Evolutionary conservation across 2,113 vertebrate species (phyloP).

Genomic region (Tragelaphus scriptus): DNA sequence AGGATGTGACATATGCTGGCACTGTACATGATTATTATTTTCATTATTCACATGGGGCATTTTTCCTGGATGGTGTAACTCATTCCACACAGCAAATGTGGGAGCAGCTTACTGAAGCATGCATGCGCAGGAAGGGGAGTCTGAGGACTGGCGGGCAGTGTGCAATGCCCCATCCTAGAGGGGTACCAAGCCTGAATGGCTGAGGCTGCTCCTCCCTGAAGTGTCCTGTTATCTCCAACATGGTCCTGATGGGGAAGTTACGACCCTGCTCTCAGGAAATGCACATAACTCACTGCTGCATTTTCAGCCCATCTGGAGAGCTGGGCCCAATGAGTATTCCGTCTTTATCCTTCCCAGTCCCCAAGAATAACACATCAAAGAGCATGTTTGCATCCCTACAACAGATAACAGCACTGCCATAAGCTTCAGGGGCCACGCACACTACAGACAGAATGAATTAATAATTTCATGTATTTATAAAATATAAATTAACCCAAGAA

Average conservation of each 20-base stretch:
- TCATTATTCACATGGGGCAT: not conserved
- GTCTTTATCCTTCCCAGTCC: slow-evolving; percentile 79
- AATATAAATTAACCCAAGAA: slow-evolving; percentile 76
- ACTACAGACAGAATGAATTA: slow-evolving; percentile 81
- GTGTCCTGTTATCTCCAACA: not conserved
- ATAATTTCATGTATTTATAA: slow-evolving; percentile 81
- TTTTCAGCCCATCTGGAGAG: slow-evolving; percentile 19
- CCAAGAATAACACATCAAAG: slow-evolving; percentile 86
- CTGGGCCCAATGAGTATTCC: slow-evolving; percentile 68
- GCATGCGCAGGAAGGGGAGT: fast-evolving
- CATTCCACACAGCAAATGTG: fast-evolving
- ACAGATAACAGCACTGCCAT: slow-evolving; percentile 83
- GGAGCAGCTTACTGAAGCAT: not conserved
- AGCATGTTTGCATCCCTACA: slow-evolving; percentile 80
- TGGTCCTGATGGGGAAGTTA: not conserved
- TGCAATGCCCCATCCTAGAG: not conserved
- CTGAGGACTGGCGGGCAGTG: fast-evolving
- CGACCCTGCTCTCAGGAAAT: slow-evolving; percentile 66
- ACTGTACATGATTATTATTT: not conserved
- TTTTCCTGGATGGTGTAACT: not conserved
- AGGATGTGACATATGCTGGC: not conserved
- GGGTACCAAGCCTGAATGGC: not conserved
- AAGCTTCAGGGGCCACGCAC: slow-evolving; percentile 81
- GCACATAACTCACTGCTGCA: not conserved
- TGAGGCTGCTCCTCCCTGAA: not conserved